Conservation (phyloP, 2,113 vertebrate species). For the Zosterops pallidus region DNA sequence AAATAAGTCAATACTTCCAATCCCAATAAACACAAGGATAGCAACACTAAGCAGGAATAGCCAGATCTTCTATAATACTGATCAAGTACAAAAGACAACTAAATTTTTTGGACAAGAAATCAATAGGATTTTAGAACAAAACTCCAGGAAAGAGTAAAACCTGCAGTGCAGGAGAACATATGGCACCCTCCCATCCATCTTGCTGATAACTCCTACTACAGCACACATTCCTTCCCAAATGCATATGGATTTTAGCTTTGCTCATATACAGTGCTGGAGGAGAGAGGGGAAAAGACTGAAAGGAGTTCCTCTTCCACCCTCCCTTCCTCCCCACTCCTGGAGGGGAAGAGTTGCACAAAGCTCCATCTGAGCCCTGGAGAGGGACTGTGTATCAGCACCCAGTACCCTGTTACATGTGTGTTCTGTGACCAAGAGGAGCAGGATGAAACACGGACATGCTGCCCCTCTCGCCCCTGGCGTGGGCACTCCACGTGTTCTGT, state of each 20-base stretch:
- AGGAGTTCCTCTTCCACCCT: neutral
- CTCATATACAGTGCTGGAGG: neutral
- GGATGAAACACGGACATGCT: neutral
- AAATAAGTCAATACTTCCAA: neutral
- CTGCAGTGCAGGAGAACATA: slow-evolving; percentile 38
- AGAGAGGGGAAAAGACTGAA: neutral
- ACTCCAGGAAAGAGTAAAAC: slow-evolving; percentile 17
- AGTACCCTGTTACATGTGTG: fast-evolving
- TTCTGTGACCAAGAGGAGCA: neutral
- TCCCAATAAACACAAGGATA: neutral
- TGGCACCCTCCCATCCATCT: slow-evolving; percentile 5
- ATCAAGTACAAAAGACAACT: neutral
- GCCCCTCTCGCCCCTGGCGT: fast-evolving
- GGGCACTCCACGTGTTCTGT: fast-evolving
- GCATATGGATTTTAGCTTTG: slow-evolving; percentile 4
- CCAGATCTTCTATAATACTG: neutral
- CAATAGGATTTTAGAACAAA: slow-evolving; percentile 8
- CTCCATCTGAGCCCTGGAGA: neutral
- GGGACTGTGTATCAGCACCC: neutral
- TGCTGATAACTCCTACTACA: slow-evolving; percentile 14
- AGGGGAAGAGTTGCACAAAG: neutral
- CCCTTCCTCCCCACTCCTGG: neutral
- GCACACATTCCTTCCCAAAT: neutral
- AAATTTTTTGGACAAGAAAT: neutral
- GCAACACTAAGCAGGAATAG: neutral